These are phyloP conservation scores for Gymnobelideus leadbeateri DNA, from an alignment of 2,113 vertebrate species.

Conservation along the genomic window DNA sequence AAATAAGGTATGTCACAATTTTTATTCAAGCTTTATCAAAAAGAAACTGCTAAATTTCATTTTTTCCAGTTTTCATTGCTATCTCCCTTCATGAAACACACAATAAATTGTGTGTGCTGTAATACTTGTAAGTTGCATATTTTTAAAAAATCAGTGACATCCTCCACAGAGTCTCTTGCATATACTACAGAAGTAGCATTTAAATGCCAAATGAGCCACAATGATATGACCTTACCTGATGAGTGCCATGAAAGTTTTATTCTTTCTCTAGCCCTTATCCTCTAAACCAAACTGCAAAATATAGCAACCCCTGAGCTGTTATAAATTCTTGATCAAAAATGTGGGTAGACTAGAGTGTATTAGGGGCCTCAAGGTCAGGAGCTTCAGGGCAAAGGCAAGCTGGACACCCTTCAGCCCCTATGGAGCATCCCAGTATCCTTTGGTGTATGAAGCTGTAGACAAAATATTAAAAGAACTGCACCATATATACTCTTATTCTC, in stretches of 20 bases:
- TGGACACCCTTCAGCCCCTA: conserved; percentile 11
- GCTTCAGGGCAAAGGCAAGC: not conserved
- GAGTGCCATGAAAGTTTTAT: conserved; percentile 45
- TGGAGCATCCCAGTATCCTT: not conserved
- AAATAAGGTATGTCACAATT: not conserved
- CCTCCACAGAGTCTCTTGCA: not conserved
- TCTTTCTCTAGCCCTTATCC: conserved; percentile 19
- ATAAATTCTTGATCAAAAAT: conserved; percentile 76
- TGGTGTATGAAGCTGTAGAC: not conserved
- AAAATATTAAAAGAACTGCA: conserved; percentile 21
- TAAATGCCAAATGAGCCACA: not conserved
- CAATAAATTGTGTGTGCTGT: not conserved
- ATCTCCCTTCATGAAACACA: not conserved
- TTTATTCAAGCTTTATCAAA: not conserved
- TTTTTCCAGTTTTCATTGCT: conserved; percentile 13
- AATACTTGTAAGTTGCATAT: not conserved
- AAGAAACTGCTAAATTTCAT: not conserved
- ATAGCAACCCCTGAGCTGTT: conserved; percentile 65
- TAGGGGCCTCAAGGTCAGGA: conserved; percentile 16
- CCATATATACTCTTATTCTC: not conserved
- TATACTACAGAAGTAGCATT: not conserved
- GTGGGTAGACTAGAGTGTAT: not conserved
- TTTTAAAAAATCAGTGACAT: not conserved
- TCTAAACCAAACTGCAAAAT: conserved; percentile 35
- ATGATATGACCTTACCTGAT: not conserved